Evolutionary conservation across 2,888 invertebrate genomes (phyloP).

Genomic region (Lepidochrysops patricia): DNA sequence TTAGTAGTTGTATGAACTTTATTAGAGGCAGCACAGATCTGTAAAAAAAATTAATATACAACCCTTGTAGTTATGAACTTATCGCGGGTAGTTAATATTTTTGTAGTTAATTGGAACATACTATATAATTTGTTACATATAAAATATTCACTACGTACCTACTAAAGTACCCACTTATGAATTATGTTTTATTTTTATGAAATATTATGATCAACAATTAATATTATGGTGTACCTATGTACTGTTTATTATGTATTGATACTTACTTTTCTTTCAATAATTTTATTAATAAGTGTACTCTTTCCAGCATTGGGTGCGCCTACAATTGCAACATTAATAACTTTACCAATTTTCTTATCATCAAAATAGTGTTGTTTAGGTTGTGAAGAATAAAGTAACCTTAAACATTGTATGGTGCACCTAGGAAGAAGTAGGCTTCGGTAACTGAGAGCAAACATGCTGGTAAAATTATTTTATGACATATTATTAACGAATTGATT

Average conservation of each 20-base stretch:
- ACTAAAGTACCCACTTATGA: too few relatives aligned
- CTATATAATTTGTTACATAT: too few relatives aligned
- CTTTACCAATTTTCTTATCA: constrained; percentile 40
- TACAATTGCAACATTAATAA: constrained; percentile 87
- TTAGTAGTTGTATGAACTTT: constrained; percentile 94
- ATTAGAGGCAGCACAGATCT: constrained; percentile 92
- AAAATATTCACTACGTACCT: too few relatives aligned
- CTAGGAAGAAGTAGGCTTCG: not conserved
- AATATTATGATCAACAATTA: too few relatives aligned
- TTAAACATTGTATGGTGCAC: constrained; percentile 20
- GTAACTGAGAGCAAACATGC: not conserved
- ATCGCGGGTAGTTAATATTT: too few relatives aligned
- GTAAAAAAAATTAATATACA: constrained; percentile 27
- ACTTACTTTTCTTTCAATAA: constrained; percentile 84
- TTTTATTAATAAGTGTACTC: constrained; percentile 92
- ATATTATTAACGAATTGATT: too few relatives aligned
- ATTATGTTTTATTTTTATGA: too few relatives aligned
- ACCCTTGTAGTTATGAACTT: too few relatives aligned
- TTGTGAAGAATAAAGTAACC: constrained; percentile 44
- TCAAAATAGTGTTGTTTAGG: constrained; percentile 33
- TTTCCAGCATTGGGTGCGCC: constrained; percentile 97
- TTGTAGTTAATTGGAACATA: too few relatives aligned
- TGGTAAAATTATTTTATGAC: not conserved
- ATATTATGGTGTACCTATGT: not conserved
- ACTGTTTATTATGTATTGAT: too few relatives aligned